Evolutionary conservation across 2,888 invertebrate species (phyloP), one percentile per base, ranked within the genome.

Genomic region (Cecidostiba fungosa): DNA sequence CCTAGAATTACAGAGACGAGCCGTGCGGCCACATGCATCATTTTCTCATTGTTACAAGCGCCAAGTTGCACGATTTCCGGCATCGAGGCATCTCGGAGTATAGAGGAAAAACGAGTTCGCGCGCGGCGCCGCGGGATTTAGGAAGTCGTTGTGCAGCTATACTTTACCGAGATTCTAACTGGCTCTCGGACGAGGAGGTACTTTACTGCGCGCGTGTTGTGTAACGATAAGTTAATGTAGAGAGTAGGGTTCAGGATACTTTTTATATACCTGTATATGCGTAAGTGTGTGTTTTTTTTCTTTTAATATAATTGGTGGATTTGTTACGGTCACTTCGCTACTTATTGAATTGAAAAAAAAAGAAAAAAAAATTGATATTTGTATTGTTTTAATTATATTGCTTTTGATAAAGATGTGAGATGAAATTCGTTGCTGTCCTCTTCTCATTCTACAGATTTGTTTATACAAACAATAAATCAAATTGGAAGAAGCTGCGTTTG

Each of bases 41-140:
- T 80, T 73, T 43, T 59, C 80, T 72, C 59, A 59, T 80, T 73
- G 80, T 72, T 80, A 36, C 54, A 10, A n/a, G 36, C 70, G 50
- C 36, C 14, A n/a, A 29, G 23, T 23, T 3, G 16, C 26, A 62
- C 66, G 43, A 50, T 69, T 78, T 78, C 69, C 78, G 78, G 78
- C 69, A 69, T 78, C 47, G 39, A 43, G 14, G 14, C 3, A 29
- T 29, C 26, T 26, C 26, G 8, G 19, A 1, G 5, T 10, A 5
- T 1, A 10, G 66, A 66, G n/a, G 29, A 32, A 59, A 77, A n/a
- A 23, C 74, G 54, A 76, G 74, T 36, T 72, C 72, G 54, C 54
- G 50, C 50, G 50, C 50, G 19, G 8, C 54, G 36, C 72, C 72
- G 72, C 72, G 39, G 36, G n/a, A 36, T 36, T 73, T 23, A 54